Percentiles rank a stretch among this genome's conserved stretches.
These are phyloP conservation scores for Phyllostomus discolor DNA, from an alignment of 2,113 vertebrate species.

Conservation along the genomic window DNA sequence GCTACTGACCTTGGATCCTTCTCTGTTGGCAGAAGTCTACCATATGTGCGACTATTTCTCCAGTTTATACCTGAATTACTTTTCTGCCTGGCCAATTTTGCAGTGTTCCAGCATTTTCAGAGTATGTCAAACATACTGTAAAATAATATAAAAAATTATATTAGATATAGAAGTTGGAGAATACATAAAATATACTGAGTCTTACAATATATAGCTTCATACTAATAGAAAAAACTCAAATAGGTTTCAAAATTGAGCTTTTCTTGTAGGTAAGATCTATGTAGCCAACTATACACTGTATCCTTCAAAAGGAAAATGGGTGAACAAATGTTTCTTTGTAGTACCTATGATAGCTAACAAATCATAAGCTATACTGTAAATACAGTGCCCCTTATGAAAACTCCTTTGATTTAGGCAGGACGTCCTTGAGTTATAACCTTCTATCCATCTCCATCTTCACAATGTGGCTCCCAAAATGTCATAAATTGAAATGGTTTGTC, in stretches of 20 bases:
- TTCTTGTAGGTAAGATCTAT: neutral
- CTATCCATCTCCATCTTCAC: neutral
- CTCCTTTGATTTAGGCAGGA: neutral
- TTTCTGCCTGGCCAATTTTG: conserved; percentile 26
- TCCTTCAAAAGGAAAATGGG: neutral
- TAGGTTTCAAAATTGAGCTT: neutral
- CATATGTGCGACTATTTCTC: neutral
- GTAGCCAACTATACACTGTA: neutral
- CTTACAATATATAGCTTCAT: neutral
- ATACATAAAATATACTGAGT: conserved; percentile 27
- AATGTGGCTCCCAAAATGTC: neutral
- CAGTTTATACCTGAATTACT: conserved; percentile 5
- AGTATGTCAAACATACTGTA: neutral
- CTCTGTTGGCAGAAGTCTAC: neutral
- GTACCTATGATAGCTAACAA: neutral
- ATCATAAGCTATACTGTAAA: neutral
- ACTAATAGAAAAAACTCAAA: conserved; percentile 16
- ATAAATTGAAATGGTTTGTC: neutral
- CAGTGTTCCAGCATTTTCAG: neutral
- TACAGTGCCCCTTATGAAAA: neutral
- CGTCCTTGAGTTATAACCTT: neutral
- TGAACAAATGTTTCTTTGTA: neutral
- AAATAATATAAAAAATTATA: neutral
- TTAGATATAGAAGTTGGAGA: neutral
- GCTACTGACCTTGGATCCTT: conserved; percentile 9